Percentiles rank a stretch among this genome's conserved stretches.
Evolutionary conservation across 1,140 invertebrate species (phyloP).

Genomic region (Temnothorax curvispinosus): DNA sequence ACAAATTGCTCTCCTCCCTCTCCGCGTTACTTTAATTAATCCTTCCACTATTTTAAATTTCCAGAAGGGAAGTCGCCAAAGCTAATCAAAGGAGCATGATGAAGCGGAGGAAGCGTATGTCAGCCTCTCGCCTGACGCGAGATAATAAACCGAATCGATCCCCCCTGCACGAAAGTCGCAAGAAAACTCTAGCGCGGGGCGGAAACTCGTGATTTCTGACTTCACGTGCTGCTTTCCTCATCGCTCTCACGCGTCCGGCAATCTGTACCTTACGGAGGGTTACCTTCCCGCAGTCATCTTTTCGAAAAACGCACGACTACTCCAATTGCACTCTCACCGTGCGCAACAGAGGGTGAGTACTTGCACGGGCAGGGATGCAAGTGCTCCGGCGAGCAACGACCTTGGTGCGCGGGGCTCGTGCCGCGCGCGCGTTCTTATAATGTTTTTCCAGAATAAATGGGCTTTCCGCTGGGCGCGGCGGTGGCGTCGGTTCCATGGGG

Average conservation of each 20-base stretch:
- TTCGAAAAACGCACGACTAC: neutral
- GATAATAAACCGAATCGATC: conserved; percentile 72
- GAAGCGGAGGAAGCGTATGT: conserved; percentile 2
- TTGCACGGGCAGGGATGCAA: conserved; percentile 39
- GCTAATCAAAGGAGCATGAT: neutral
- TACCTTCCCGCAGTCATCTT: neutral
- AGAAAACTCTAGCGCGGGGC: conserved; percentile 49
- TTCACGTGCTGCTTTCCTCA: conserved; percentile 79
- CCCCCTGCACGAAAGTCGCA: conserved; percentile 58
- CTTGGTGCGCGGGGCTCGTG: conserved; percentile 48
- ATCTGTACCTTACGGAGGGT: conserved; percentile 35
- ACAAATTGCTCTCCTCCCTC: neutral
- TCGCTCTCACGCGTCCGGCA: conserved; percentile 65
- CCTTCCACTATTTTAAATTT: neutral
- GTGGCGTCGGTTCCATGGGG: conserved; percentile 81
- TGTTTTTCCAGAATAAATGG: conserved; percentile 86
- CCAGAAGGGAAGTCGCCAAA: neutral
- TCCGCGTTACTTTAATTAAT: neutral
- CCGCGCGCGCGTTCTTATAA: conserved; percentile 81
- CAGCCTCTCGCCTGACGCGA: conserved; percentile 55
- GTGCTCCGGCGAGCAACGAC: conserved; percentile 58
- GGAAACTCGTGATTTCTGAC: conserved; percentile 77
- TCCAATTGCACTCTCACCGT: neutral
- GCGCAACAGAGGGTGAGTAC: neutral
- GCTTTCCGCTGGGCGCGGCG: conserved; percentile 80